Evolutionary conservation across 2,888 invertebrate genomes (phyloP).

Genomic region (Drosophila anomalipes): DNA sequence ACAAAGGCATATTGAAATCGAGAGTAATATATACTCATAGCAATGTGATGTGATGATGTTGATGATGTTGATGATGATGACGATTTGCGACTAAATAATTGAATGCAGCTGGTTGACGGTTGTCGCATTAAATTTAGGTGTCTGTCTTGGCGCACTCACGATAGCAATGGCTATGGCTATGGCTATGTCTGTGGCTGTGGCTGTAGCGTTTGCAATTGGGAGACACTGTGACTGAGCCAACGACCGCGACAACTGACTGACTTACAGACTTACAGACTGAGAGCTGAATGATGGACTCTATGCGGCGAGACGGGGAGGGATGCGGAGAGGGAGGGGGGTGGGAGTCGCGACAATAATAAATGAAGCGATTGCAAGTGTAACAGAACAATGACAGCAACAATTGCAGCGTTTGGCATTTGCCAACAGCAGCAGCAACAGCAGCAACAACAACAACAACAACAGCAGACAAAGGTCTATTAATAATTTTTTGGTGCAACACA

Average conservation of each 20-base stretch:
- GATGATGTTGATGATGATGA: slow-evolving; percentile 49
- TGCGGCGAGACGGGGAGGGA: slow-evolving; percentile 11
- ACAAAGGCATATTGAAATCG: slow-evolving; percentile 9
- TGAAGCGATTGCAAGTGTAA: slow-evolving; percentile 82
- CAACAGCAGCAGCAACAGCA: slow-evolving; percentile 63
- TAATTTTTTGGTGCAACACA: slow-evolving; percentile 74
- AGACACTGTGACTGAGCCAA: slow-evolving; percentile 73
- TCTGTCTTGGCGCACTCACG: slow-evolving; percentile 49
- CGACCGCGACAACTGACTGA: slow-evolving; percentile 77
- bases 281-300: slow-evolving; percentile 38
- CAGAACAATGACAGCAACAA: slow-evolving; percentile 82
- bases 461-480: slow-evolving; percentile 80
- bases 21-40: slow-evolving; percentile 55
- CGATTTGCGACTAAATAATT: slow-evolving; percentile 82
- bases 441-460: slow-evolving; percentile 29
- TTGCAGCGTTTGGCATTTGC: slow-evolving; percentile 81
- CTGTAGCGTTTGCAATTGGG: slow-evolving; percentile 54
- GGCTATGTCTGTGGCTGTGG: slow-evolving; percentile 22
- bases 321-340: slow-evolving; percentile 18
- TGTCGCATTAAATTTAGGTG: slow-evolving; percentile 83
- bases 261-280: slow-evolving; percentile 53
- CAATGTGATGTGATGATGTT: slow-evolving; percentile 63
- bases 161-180: slow-evolving; percentile 21
- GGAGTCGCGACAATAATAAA: slow-evolving; percentile 77
- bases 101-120: slow-evolving; percentile 83